Evolutionary conservation across 1,140 invertebrate species (phyloP).

Genomic region (Dinoponera quadriceps): DNA sequence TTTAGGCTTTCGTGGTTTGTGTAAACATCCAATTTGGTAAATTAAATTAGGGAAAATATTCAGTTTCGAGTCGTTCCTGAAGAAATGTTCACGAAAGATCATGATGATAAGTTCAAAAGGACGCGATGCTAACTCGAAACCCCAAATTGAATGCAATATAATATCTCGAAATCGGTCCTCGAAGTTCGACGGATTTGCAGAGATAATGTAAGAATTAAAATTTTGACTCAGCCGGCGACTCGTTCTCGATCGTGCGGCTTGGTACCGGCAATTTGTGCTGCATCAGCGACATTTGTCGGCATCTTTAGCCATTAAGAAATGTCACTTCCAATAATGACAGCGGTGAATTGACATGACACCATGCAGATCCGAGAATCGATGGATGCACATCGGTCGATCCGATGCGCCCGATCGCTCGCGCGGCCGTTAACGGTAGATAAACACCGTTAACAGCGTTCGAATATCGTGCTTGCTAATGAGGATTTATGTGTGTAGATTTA

Average conservation of each 20-base stretch:
- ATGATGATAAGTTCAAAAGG: no score
- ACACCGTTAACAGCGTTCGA: not conserved
- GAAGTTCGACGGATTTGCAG: no score
- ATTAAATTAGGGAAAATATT: no score
- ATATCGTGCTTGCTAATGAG: not conserved
- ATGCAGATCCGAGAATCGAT: not conserved
- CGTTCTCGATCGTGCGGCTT: not conserved
- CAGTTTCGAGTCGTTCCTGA: no score
- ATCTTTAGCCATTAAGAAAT: constrained; percentile 20
- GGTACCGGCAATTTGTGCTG: constrained; percentile 13
- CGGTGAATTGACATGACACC: not conserved
- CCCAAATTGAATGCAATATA: no score
- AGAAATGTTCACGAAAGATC: no score
- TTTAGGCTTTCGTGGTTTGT: no score
- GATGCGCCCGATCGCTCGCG: not conserved
- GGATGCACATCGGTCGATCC: not conserved
- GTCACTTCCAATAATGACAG: constrained; percentile 19
- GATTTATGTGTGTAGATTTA: not conserved
- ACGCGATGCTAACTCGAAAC: no score
- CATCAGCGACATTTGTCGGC: constrained; percentile 45
- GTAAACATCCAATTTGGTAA: no score
- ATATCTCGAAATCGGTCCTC: no score
- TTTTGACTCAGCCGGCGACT: not conserved
- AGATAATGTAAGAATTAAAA: no score
- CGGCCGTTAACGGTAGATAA: not conserved